A percentile compares a stretch with the other conserved stretches of the same genome.
Evolutionary conservation across 2,888 invertebrate genomes (phyloP).

Genomic region (Latrodectus hesperus): DNA sequence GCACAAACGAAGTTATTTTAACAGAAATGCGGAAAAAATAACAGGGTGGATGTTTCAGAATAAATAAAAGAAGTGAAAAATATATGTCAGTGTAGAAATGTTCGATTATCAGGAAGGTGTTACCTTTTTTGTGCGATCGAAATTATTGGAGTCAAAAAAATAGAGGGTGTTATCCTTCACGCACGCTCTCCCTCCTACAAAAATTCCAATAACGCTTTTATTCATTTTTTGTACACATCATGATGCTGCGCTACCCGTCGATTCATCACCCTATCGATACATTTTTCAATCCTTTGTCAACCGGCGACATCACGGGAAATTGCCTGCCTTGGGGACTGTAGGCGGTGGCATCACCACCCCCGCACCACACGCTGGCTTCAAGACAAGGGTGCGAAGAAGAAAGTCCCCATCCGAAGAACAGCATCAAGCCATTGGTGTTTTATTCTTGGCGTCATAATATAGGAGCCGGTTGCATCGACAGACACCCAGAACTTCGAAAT

Average conservation of each 20-base stretch:
- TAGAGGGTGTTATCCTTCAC: not conserved
- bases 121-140: too few species aligned
- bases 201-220: not conserved
- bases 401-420: not conserved
- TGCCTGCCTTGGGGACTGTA: conserved; percentile 4
- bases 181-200: not conserved
- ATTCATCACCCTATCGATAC: not conserved
- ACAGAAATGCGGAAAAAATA: too few species aligned
- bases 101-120: too few species aligned
- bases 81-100: too few species aligned
- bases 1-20: too few species aligned
- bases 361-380: not conserved
- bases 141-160: not conserved
- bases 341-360: not conserved
- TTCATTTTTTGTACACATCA: not conserved
- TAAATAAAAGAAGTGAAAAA: too few species aligned
- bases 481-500: not conserved
- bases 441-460: not conserved
- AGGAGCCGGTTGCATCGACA: not conserved
- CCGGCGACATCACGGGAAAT: conserved; percentile 16
- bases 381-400: not conserved
- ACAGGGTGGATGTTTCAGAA: too few species aligned
- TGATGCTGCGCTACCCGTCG: not conserved
- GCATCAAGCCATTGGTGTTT: not conserved
- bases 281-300: conserved; percentile 19